Conservation (phyloP, 2,113 vertebrate genomes). For the Odobenus rosmarus region DNA sequence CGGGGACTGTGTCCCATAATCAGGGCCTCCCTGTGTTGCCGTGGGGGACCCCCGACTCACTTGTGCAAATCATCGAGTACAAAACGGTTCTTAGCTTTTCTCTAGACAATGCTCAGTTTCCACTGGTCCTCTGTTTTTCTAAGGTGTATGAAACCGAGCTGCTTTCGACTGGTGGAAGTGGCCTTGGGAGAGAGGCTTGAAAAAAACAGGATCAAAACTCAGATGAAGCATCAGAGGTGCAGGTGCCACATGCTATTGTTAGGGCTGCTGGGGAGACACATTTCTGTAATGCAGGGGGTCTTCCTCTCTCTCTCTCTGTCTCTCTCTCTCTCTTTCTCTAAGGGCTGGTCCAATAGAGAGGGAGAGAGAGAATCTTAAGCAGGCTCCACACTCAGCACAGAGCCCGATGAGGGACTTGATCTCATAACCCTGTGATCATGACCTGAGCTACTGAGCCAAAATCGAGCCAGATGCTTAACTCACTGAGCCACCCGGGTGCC, state of each 20-base stretch:
- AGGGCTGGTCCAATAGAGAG: neutral
- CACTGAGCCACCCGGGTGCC: neutral
- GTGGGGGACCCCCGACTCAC: neutral
- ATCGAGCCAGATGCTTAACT: neutral
- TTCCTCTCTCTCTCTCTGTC: neutral
- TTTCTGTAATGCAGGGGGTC: neutral
- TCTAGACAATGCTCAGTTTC: neutral
- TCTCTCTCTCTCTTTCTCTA: neutral
- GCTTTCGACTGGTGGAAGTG: neutral
- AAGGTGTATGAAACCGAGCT: neutral
- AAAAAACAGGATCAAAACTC: constrained; percentile 7
- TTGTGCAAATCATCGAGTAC: neutral
- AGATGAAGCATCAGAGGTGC: neutral
- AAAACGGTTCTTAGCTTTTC: neutral
- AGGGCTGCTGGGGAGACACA: neutral
- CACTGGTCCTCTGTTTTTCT: neutral
- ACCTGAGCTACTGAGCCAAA: neutral
- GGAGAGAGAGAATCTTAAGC: neutral
- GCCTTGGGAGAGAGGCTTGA: neutral
- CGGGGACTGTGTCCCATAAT: neutral
- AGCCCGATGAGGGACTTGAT: neutral
- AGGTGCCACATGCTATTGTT: neutral
- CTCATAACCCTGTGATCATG: neutral
- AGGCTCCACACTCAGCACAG: neutral
- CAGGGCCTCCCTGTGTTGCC: neutral